Evolutionary conservation across 1,140 invertebrate species (phyloP), one percentile per base, ranked within the genome.

Genomic region (Macrosteles quadrilineatus): DNA sequence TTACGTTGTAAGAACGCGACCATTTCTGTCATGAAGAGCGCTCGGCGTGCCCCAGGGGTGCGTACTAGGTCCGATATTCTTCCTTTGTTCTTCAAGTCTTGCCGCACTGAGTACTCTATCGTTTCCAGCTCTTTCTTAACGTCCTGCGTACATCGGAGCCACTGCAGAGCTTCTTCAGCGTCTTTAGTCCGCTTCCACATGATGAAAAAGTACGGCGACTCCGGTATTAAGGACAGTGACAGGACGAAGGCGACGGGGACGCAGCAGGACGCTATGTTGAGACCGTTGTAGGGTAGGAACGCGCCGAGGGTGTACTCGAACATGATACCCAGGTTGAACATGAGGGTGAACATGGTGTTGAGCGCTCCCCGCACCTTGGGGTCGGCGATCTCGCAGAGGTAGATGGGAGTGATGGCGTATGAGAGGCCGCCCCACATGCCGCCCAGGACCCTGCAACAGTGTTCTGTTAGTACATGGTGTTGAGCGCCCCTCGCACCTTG

Each of bases 261-360:
- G 0, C 81, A 78, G 1, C 87, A 80, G 70, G 89, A 89, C 1
- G 85, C 78, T 70, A 90, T 85, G 71, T 89, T 88, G 12, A 93
- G 82, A 1, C 80, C 81, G 32, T 81, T 78, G 80, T 95, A 94
- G 0, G 83, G 81, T 0, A 92, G 83, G 75, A 82, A 89, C 0
- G 92, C 87, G 0, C 94, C 95, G 32, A 94, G 83, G 0, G 82
- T 77, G 76, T 94, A 96, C 0, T 90, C 84, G 30, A 89, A 85
- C 0, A 96, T 78, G 72, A 95, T 87, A 2, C 95, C 95, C 21
- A 91, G 72, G 6, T 87, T 86, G 40, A 90, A 87, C 76, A 91
- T 73, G 3, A 86, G 87, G 73, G 91, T 89, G 67, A 88, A 88
- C 73, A 88, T 86, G 29, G 87, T 85, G 9, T 87, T 88, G 1